Percentiles rank a stretch among this genome's conserved stretches.
These are phyloP conservation scores for Coregonus suidteri DNA, from an alignment of 2,797 vertebrate genomes.

Conservation along the genomic window DNA sequence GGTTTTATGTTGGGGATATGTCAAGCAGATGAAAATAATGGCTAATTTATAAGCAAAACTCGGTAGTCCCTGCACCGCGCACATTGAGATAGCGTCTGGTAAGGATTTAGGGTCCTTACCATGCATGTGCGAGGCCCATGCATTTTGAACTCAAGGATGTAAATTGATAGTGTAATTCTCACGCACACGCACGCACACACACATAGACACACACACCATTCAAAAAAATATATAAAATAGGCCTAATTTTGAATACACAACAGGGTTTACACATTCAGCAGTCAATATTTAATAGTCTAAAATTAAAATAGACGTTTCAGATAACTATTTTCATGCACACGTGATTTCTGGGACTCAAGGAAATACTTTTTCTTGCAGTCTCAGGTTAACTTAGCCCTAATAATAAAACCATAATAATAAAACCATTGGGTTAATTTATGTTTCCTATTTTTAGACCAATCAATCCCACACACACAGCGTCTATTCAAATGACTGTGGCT, in stretches of 20 bases:
- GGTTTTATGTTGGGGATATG: conserved; percentile 87
- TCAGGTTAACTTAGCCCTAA: background rate
- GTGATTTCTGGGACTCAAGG: too few relatives aligned
- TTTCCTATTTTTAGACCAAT: background rate
- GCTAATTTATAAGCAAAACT: conserved; percentile 82
- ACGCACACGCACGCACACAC: too few relatives aligned
- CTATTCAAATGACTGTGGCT: background rate
- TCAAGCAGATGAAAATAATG: conserved; percentile 83
- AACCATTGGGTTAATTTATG: background rate
- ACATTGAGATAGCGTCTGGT: background rate
- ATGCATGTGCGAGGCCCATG: background rate
- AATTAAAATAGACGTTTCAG: too few relatives aligned
- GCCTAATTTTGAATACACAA: too few relatives aligned
- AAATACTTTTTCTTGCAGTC: background rate
- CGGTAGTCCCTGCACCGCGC: background rate
- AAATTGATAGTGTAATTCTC: background rate
- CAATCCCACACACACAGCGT: background rate
- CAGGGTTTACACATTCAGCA: too few relatives aligned
- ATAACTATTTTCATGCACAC: too few relatives aligned
- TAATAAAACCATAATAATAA: background rate
- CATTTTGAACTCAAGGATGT: background rate
- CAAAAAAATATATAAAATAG: too few relatives aligned
- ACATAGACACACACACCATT: background rate
- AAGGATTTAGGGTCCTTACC: background rate
- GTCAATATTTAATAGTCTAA: too few relatives aligned